Evolutionary conservation across 2,797 vertebrate genomes (phyloP).

Genomic region (Notoglanidium macrostoma): DNA sequence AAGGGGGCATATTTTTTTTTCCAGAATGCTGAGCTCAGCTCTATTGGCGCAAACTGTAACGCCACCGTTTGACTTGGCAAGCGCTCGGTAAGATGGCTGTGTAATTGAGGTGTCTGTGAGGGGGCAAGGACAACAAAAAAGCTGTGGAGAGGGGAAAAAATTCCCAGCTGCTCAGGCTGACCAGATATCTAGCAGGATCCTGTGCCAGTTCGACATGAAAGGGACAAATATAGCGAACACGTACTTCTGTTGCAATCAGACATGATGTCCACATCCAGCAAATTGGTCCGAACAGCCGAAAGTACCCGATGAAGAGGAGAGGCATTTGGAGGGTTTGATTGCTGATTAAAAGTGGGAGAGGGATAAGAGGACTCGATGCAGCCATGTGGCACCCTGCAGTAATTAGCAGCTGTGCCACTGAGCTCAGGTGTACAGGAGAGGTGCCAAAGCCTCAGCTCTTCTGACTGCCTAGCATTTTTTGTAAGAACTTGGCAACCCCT

Average conservation of each 20-base stretch:
- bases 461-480: constrained; percentile 36
- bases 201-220: constrained; percentile 53
- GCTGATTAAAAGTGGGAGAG: constrained; percentile 62
- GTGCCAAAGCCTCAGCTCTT: constrained; percentile 48
- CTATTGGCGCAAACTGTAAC: not conserved
- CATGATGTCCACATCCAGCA: constrained; percentile 49
- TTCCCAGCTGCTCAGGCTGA: constrained; percentile 2
- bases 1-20: not conserved
- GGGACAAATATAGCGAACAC: constrained; percentile 50
- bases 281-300: constrained; percentile 58
- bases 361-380: constrained; percentile 33
- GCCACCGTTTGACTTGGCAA: constrained; percentile 26
- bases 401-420: constrained; percentile 74
- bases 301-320: constrained; percentile 62
- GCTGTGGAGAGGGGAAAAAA: not conserved
- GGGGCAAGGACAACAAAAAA: constrained; percentile 11
- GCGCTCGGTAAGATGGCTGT: not conserved
- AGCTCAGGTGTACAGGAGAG: constrained; percentile 57
- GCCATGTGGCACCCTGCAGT: constrained; percentile 58
- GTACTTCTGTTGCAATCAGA: constrained; percentile 49
- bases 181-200: not conserved
- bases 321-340: constrained; percentile 64
- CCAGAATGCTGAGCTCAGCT: constrained; percentile 38
- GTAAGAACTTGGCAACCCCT: constrained; percentile 34
- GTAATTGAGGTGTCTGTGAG: constrained; percentile 30